Base-by-base conservation (phyloP, 92 coral and sea anemone genomes). In the Phenganax subtilis region DNA sequence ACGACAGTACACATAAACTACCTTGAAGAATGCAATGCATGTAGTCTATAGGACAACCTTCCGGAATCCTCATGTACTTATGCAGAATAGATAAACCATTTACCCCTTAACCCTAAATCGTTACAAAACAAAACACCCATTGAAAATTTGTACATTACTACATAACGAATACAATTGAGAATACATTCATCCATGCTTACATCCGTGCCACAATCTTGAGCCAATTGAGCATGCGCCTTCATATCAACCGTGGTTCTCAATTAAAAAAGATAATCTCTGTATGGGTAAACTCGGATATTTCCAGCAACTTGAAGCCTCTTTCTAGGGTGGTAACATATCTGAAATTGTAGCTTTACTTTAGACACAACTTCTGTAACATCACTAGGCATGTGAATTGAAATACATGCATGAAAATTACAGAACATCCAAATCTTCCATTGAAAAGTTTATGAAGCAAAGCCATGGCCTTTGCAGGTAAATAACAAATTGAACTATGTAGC, bases 21-120 rank as follows among this genome's bases (percentile, higher is more conserved):
- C 88, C 88, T 82, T 86, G 88, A 51, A 86, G 85, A 80, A 83
- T 88, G 53, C 86, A 88, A 71, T 88, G 85, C 91, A 88, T 85
- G 80, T 85, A 88, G 71, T 88, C 88, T 68, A 88, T 57, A 9
- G 91, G 91, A 77, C 84, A 81, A 25, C 91, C 88, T 81, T 85
- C 72, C 15, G 84, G 91, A 75, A 83, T 63, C 8, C 66, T 60
- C 87, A 87, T 84, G 12, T 60, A 60, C 65, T 11, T 16, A 60
- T 60, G 65, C 8, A 60, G 65, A 60, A 60, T 60, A 5, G 65
- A 60, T 25, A 60, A 11, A 3, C 65, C 65, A 12, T 60, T 60
- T 16, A 60, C 65, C 12, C 65, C 65, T 12, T 8, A 60, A 60
- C 12, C 20, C 65, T 60, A 25, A 16, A 60, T 12, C 17, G 3